Conservation (phyloP, 1,140 invertebrate genomes). For the Adelges cooleyi region DNA sequence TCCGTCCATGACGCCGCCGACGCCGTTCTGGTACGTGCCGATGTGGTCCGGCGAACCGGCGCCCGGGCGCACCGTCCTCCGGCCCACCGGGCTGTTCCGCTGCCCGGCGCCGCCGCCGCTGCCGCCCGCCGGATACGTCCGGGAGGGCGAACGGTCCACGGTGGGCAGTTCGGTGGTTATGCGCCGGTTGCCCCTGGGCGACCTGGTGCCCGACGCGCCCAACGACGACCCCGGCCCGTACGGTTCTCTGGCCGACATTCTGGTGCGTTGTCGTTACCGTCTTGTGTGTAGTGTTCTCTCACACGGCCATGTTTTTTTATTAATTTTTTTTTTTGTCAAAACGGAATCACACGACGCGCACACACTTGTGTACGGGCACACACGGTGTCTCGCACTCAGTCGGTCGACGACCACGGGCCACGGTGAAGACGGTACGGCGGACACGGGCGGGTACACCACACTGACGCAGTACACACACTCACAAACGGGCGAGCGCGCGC, state of each 20-base stretch:
- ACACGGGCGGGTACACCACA: background rate
- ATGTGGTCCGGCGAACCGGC: conserved; percentile 22
- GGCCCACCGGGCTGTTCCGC: conserved; percentile 47
- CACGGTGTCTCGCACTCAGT: background rate
- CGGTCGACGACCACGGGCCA: too few species aligned
- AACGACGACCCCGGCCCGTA: conserved; percentile 48
- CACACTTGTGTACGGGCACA: background rate
- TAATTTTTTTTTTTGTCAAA: too few species aligned
- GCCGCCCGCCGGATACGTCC: conserved; percentile 46
- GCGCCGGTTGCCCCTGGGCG: conserved; percentile 49
- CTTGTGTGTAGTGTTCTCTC: too few species aligned
- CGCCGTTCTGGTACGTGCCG: background rate
- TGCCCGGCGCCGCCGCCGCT: conserved; percentile 37
- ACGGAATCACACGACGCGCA: background rate
- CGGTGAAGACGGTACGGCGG: background rate
- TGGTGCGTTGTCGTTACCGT: background rate
- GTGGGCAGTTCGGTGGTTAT: conserved; percentile 57
- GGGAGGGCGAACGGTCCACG: conserved; percentile 69
- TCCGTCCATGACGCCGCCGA: background rate
- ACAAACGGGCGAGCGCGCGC: background rate
- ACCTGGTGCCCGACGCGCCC: conserved; percentile 45
- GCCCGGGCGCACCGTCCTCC: conserved; percentile 10
- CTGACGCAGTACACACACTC: background rate
- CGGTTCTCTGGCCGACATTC: conserved; percentile 45
- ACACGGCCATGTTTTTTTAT: too few species aligned